A percentile compares a stretch with the other conserved stretches of the same genome.
Conservation (phyloP, 2,888 invertebrate genomes). For the Dryobotodes eremita region DNA sequence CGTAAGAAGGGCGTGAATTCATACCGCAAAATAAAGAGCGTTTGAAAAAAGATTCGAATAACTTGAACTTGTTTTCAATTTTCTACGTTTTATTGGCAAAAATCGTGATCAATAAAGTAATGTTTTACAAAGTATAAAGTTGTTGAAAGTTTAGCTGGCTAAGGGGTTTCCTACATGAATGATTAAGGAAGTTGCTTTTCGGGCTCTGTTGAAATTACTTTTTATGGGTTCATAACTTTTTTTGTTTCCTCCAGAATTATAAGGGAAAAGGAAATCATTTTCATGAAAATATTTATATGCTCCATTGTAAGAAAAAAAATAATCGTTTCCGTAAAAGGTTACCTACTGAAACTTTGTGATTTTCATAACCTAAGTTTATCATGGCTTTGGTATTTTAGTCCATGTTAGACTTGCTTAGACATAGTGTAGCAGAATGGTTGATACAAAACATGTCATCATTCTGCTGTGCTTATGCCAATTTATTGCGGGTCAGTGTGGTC, state of each 20-base stretch:
- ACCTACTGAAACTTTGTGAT: neutral
- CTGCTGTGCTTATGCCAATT: no score
- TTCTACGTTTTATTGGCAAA: neutral
- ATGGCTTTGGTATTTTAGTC: neutral
- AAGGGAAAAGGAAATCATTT: neutral
- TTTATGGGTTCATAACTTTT: constrained; percentile 21
- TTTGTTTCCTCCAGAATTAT: constrained; percentile 8
- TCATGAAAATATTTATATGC: neutral
- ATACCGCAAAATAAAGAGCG: neutral
- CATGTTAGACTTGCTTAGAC: neutral
- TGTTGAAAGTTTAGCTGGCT: constrained; percentile 1
- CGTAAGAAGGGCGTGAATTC: neutral
- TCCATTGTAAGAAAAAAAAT: neutral
- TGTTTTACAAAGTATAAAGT: neutral
- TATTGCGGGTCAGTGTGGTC: no score
- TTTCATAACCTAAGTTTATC: neutral
- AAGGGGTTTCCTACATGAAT: constrained; percentile 24
- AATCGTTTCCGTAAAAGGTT: neutral
- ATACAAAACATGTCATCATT: no score
- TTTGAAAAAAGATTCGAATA: neutral
- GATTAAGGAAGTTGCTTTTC: constrained; percentile 16
- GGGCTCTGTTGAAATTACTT: constrained; percentile 33
- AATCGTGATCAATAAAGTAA: neutral
- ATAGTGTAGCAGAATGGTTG: neutral
- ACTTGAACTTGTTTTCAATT: neutral